Evolutionary conservation across 2,888 invertebrate species (phyloP), one percentile per base, ranked within the genome.

Genomic region (Pardosa pseudoannulata): DNA sequence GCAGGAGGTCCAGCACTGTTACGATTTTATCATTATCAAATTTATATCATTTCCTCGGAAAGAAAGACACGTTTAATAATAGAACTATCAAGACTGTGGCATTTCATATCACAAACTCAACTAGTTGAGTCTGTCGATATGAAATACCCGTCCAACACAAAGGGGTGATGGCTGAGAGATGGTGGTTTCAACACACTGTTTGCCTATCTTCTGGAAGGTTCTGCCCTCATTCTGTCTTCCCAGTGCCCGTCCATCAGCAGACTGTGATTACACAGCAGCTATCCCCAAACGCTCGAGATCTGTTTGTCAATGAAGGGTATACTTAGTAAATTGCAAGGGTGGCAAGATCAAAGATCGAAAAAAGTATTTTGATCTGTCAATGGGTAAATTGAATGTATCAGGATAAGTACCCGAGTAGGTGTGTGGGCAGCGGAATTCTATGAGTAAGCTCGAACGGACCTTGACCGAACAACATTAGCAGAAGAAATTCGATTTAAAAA

Each of bases 251-350:
- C 41, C 16, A 70, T 70, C 41, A 70, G 23, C n/a, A 27, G 32
- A 27, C 11, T 11, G 27, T 70, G 41, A 70, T 70, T 70, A 70
- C 36, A 46, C 56, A 70, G 27, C 16, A n/a, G n/a, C n/a, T n/a
- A n/a, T 32, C 23, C 27, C 19, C 32, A 27, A 70, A 31, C 39
- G 41, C 1, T 19, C n/a, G 41, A 13, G 70, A 70, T 70, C 41
- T 70, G 70, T 41, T 70, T 70, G 41, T 39, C 23, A 36, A 27
- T 23, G 6, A 39, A 70, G 41, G 41, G 41, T 70, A 23, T 41
- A 70, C 19, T 70, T 70, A 70, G 70, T 32, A 70, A 70, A 70
- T 70, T 41, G 70, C 36, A 41, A 41, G 27, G 70, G 70, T 41
- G 68, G 68, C 36, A n/a, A n/a, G n/a, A n/a, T n/a, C n/a, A n/a